A percentile compares a stretch with the other conserved stretches of the same genome.
phyloP scores from a whole-genome alignment of 2,113 vertebrate genomes.

The Gorsachius goisagi region DNA sequence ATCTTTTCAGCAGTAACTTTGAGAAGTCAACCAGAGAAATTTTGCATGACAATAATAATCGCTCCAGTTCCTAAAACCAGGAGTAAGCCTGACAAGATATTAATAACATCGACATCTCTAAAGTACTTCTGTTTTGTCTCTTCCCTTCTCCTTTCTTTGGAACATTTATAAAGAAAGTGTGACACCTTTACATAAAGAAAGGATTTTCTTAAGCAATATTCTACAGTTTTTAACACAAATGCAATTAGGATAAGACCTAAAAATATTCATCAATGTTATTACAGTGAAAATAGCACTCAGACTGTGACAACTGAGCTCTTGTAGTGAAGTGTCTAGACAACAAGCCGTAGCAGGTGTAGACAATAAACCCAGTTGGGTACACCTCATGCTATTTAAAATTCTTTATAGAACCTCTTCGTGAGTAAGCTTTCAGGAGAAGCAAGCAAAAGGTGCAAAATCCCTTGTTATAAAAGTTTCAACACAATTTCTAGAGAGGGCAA shows the following conservation, averaged over 20 bases:
- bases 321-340: background rate
- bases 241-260: background rate
- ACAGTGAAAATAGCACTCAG: background rate
- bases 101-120: background rate
- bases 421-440: conserved; percentile 37
- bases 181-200: background rate
- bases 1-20: background rate
- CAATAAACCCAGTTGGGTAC: background rate
- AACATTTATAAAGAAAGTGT: background rate
- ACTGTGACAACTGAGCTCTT: background rate
- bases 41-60: background rate
- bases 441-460: conserved; percentile 37
- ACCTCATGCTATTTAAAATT: conserved; percentile 9
- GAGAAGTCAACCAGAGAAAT: background rate
- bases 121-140: background rate
- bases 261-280: background rate
- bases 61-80: background rate
- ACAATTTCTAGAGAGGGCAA: conserved; percentile 38
- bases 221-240: background rate
- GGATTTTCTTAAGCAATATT: background rate
- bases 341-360: background rate
- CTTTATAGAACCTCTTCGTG: conserved; percentile 39
- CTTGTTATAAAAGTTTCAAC: conserved; percentile 47
- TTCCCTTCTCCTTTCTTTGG: background rate
- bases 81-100: background rate